Conservation (phyloP, 1,140 invertebrate species). For the Lasioglossum albipes region DNA sequence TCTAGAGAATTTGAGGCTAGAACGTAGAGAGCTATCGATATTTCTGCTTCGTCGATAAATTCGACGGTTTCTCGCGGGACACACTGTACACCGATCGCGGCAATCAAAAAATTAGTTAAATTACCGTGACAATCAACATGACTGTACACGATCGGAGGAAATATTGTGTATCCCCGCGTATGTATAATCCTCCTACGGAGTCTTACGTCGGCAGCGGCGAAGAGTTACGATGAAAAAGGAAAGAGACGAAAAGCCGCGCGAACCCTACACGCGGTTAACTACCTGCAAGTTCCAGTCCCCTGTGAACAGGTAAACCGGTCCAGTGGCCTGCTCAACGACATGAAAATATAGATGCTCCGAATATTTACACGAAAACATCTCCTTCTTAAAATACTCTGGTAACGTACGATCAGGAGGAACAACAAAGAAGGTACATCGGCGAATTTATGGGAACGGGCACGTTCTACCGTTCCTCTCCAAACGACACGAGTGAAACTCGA, state of each 20-base stretch:
- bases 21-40: not conserved
- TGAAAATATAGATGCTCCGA: constrained; percentile 56
- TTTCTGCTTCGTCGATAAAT: not conserved
- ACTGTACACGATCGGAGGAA: constrained; percentile 1
- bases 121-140: not conserved
- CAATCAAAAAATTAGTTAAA: constrained; percentile 14
- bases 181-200: constrained; percentile 14
- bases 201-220: constrained; percentile 55
- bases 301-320: constrained; percentile 61
- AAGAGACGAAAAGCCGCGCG: constrained; percentile 40
- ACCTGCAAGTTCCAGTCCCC: constrained; percentile 60
- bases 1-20: no score
- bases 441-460: not conserved
- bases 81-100: not conserved
- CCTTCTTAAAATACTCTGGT: not conserved
- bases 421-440: not conserved
- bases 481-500: no score
- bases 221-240: constrained; percentile 51
- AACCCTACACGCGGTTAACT: constrained; percentile 53
- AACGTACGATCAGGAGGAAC: not conserved
- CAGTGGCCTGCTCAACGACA: constrained; percentile 23
- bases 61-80: not conserved
- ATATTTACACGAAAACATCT: constrained; percentile 33
- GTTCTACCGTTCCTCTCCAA: no score
- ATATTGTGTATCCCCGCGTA: constrained; percentile 4